A percentile compares a stretch with the other conserved stretches of the same genome.
Conservation (phyloP, 1,140 invertebrate species). For the Bombyx mandarina region DNA sequence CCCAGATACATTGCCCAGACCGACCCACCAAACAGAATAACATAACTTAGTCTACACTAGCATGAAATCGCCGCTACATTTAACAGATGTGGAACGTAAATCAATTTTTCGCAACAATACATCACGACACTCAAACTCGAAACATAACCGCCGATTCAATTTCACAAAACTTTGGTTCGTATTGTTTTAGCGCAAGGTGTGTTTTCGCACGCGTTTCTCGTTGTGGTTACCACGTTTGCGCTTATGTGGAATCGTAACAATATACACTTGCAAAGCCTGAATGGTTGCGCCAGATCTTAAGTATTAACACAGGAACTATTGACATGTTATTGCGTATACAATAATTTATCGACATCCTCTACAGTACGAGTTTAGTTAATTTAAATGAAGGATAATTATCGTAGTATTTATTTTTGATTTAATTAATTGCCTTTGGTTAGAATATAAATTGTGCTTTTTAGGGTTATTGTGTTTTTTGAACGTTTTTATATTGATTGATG, state of each 20-base stretch:
- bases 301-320: constrained; percentile 21
- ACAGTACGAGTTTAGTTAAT: no score
- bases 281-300: constrained; percentile 33
- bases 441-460: no score
- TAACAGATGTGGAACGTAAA: constrained; percentile 57
- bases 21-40: not conserved
- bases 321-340: constrained; percentile 19
- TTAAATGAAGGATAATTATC: no score
- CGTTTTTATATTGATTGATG: no score
- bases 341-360: constrained; percentile 11
- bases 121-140: not conserved
- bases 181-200: not conserved
- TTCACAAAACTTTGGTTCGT: not conserved
- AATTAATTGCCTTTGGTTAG: no score
- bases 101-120: constrained; percentile 63
- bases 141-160: not conserved
- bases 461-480: no score
- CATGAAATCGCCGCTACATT: constrained; percentile 25
- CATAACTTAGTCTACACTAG: constrained; percentile 20
- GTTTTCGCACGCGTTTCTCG: constrained; percentile 1
- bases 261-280: constrained; percentile 31
- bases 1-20: no score
- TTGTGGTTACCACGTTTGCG: constrained; percentile 7
- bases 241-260: constrained; percentile 24
- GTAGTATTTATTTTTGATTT: no score